These are phyloP conservation scores for Dolichoris vasculosae DNA, from an alignment of 1,140 invertebrate genomes.

Conservation along the genomic window DNA sequence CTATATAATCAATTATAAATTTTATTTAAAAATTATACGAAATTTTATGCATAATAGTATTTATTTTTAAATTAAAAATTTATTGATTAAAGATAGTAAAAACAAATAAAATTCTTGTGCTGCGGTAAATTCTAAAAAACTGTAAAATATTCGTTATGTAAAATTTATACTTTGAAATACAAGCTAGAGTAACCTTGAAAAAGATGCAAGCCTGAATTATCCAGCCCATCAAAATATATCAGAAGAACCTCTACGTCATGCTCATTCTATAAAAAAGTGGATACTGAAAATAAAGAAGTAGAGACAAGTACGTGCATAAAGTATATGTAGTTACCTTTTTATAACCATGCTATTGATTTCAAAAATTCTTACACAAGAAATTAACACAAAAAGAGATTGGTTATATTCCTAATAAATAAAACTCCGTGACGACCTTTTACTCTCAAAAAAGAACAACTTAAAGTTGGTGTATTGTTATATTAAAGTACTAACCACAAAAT, in stretches of 20 bases:
- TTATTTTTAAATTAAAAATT: no score
- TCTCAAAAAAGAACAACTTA: neutral
- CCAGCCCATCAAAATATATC: neutral
- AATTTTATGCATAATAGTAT: no score
- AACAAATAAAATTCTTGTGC: no score
- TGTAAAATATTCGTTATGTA: neutral
- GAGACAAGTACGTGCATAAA: neutral
- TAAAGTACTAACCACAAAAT: neutral
- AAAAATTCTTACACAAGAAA: neutral
- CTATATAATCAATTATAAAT: no score
- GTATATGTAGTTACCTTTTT: neutral
- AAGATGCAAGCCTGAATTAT: neutral
- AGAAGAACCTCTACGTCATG: neutral
- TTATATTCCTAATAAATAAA: neutral
- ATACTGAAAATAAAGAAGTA: neutral
- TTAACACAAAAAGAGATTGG: neutral
- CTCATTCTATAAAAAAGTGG: slow-evolving; percentile 2
- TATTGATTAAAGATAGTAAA: no score
- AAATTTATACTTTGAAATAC: neutral
- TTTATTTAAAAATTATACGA: no score
- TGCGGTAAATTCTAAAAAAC: neutral
- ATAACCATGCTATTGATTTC: neutral
- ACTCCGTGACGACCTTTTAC: neutral
- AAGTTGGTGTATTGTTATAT: neutral
- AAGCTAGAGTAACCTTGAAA: neutral